Conservation (phyloP, 2,888 invertebrate genomes). For the Cephus pulcher region DNA sequence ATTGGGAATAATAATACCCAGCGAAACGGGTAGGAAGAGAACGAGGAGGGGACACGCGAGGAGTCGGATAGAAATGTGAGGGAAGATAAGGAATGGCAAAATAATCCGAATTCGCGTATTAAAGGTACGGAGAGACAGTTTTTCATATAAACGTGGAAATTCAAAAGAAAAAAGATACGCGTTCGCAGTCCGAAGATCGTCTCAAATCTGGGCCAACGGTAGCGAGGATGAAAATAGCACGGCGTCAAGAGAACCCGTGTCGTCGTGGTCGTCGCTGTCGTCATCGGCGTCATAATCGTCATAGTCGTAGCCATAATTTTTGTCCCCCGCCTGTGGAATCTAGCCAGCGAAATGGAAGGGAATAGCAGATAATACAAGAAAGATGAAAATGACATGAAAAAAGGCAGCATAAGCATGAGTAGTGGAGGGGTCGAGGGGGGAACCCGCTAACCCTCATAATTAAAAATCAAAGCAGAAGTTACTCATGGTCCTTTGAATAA, state of each 20-base stretch:
- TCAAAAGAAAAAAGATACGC: constrained; percentile 30
- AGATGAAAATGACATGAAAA: background rate
- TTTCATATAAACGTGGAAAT: background rate
- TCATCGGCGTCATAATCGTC: constrained; percentile 10
- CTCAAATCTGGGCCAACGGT: constrained; percentile 60
- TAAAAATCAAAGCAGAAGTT: background rate
- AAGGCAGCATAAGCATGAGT: background rate
- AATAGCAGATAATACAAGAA: background rate
- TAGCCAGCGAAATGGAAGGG: background rate
- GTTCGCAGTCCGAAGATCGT: constrained; percentile 46
- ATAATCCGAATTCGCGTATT: background rate
- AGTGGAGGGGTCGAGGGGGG: background rate
- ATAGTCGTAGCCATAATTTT: background rate
- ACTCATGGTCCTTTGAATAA: background rate
- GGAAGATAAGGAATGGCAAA: background rate
- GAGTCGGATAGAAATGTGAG: constrained; percentile 14
- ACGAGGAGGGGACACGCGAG: background rate
- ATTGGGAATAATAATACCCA: background rate
- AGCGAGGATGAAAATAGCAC: constrained; percentile 59
- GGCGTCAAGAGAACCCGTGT: constrained; percentile 41
- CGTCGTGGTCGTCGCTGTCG: constrained; percentile 18
- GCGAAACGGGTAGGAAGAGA: background rate
- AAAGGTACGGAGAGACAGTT: background rate
- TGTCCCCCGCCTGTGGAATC: background rate
- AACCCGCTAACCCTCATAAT: background rate